Base-by-base conservation (phyloP, 2,888 invertebrate genomes). In the Perizoma affinitatum region DNA sequence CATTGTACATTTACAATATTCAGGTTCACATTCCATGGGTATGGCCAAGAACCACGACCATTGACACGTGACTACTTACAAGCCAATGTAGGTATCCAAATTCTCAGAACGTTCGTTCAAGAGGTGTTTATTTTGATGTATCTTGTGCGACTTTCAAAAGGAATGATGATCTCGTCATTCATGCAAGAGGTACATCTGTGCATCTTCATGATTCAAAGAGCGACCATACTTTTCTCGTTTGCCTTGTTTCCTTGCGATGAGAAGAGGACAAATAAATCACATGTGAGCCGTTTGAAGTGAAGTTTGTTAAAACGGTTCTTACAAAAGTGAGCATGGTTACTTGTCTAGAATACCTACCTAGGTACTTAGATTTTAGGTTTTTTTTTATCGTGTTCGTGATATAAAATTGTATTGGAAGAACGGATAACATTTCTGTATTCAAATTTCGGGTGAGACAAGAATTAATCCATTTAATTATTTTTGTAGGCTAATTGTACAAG, bases 81-180 rank as follows among this genome's bases (percentile, higher is more conserved):
- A 4, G 38, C 38, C 38, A 38, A 38, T 22, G 22, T 22, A 38
- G 38, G 7, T 63, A 53, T 49, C 61, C 62, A 67, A 68, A 66
- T 85, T 83, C 83, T 72, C 40, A 74, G 83, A 84, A 85, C 65
- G 75, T 75, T 69, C 76, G 65, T 66, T 48, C 69, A 58, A 63
- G 61, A 61, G 71, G 71, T 73, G 68, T 81, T 79, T 76, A 69
- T 74, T 67, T 76, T 79, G 71, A 71, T 70, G 66, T 76, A 70
- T 71, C 76, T 78, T 75, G 77, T 79, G 73, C 66, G 53, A 64
- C 54, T 67, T 68, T 57, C 63, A 73, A 73, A 73, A 72, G 64
- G 60, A 66, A 70, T 66, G 65, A 64, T 65, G 70, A 71, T 54
- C 22, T 22, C 22, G 22, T 22, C 22, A 22, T 22, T 22, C 22